These are phyloP conservation scores for Yponomeuta evonymella DNA, from an alignment of 2,888 invertebrate species.

Conservation along the genomic window DNA sequence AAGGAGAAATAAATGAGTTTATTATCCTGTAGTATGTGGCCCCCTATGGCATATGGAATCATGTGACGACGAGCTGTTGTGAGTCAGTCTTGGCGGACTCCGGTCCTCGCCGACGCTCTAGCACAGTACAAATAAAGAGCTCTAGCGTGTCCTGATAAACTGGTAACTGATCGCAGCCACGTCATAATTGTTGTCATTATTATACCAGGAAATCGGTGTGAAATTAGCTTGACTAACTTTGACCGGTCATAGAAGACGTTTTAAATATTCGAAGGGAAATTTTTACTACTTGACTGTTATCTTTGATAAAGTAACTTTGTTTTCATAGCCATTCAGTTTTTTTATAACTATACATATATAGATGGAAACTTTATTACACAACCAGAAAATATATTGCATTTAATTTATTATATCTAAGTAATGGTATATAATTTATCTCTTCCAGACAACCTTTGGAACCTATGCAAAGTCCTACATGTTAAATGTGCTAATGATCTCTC, in stretches of 20 bases:
- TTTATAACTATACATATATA: no score
- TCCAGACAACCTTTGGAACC: no score
- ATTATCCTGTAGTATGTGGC: neutral
- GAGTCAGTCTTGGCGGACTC: neutral
- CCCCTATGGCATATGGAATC: neutral
- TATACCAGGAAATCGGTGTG: neutral
- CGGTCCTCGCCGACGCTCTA: neutral
- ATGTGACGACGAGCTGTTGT: neutral
- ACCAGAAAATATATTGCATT: no score
- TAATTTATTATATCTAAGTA: no score
- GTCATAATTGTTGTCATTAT: neutral
- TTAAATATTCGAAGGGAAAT: neutral
- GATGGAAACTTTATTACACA: no score
- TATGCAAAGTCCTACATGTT: neutral
- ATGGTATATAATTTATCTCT: no score
- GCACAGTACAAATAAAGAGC: neutral
- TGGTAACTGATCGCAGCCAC: neutral
- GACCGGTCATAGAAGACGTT: neutral
- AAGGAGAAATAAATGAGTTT: neutral
- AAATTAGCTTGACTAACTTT: neutral
- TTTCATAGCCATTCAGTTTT: no score
- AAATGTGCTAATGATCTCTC: neutral
- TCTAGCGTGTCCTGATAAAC: neutral
- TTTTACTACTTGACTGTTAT: neutral
- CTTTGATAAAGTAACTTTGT: no score